phyloP scores from a whole-genome alignment of 2,113 vertebrate species.

The Chamaea fasciata region DNA sequence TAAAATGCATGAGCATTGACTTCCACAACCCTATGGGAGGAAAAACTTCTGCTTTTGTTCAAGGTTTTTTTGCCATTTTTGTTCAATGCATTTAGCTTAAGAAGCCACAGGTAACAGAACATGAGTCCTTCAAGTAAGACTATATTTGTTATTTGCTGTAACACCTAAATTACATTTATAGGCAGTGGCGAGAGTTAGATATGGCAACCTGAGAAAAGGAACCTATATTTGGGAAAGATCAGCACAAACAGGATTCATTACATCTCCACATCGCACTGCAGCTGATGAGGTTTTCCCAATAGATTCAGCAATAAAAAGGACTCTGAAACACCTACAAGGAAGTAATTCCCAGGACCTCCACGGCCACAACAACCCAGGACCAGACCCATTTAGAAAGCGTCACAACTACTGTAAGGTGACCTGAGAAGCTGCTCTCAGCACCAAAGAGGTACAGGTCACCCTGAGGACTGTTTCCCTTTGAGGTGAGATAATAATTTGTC shows the following conservation, averaged over 20 bases:
- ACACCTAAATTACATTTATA: background rate
- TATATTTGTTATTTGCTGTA: background rate
- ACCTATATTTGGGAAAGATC: background rate
- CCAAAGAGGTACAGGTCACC: background rate
- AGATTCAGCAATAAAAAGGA: background rate
- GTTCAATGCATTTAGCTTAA: background rate
- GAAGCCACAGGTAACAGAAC: background rate
- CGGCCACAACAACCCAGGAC: background rate
- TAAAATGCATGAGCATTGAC: background rate
- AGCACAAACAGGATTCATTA: background rate
- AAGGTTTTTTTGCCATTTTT: background rate
- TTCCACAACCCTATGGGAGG: background rate
- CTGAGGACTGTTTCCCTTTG: background rate
- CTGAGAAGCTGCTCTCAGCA: background rate
- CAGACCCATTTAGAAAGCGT: background rate
- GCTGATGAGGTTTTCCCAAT: background rate
- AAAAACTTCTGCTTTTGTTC: background rate
- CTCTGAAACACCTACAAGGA: background rate
- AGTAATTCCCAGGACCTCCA: background rate
- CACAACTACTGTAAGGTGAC: background rate
- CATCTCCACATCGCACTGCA: background rate
- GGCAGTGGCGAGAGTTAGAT: background rate
- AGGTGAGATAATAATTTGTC: background rate
- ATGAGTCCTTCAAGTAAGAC: background rate
- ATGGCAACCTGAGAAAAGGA: background rate